Evolutionary conservation across 2,888 invertebrate species (phyloP), one percentile per base, ranked within the genome.

Genomic region (Rhopalosiphum nymphaeae): DNA sequence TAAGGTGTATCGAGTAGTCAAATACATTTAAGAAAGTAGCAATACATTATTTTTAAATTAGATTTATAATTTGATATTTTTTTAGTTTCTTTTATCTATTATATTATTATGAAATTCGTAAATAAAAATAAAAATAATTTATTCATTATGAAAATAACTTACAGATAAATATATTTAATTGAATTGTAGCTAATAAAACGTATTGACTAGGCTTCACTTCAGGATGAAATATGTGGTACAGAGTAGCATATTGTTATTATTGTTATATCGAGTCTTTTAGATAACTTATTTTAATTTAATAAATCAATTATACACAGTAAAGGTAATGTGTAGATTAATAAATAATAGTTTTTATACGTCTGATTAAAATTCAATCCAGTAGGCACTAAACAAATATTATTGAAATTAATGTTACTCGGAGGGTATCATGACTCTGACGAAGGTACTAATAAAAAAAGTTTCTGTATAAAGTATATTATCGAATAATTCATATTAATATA

Each of bases 381-480:
- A 46, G 44, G 44, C 25, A 29, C 91, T 11, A 13, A 61, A 87
- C 26, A 46, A 61, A 87, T 92, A 36, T 86, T 53, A 61, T 87
- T 92, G 46, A 61, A 92, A 92, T 92, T 49, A 46, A 92, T 61
- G 36, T 56, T 44, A 61, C 92, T 87, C 87, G 26, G 61, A 42
- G 26, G 61, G 61, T 61, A 87, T 57, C n/a, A 7, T n/a, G 49
- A 46, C 49, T 86, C n/a, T 86, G 53, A 53, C 21, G 53, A 53
- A 16, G 53, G 21, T 53, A 53, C 21, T 0, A 16, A 53, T 53
- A 53, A 53, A 3, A 53, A 53, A 53, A 53, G 49, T 53, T 53
- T 16, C 13, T 16, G 16, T 16, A 16, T 53, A 53, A 53, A 53
- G 4, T 25, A 56, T 25, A 56, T 56, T 25, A 56, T 56, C 5